A percentile compares a stretch with the other conserved stretches of the same genome.
Evolutionary conservation across 1,140 invertebrate species (phyloP).

Genomic region (Pseudomyrmex cubaensis): DNA sequence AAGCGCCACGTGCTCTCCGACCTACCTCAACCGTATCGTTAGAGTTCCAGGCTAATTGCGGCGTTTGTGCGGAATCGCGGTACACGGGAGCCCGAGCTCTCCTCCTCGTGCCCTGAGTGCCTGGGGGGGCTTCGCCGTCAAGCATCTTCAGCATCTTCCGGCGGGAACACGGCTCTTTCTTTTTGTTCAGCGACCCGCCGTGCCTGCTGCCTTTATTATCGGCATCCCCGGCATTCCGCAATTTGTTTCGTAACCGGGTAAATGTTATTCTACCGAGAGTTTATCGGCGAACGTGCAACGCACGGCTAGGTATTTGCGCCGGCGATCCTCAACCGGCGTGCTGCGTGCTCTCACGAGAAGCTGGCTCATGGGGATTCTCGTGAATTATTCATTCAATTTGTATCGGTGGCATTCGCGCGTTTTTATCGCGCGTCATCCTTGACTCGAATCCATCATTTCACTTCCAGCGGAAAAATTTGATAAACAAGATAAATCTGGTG

Average conservation of each 20-base stretch:
- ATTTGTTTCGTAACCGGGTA: conserved; percentile 58
- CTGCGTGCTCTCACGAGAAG: background rate
- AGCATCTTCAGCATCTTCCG: conserved; percentile 35
- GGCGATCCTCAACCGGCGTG: conserved; percentile 21
- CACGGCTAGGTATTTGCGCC: conserved; percentile 46
- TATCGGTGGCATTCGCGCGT: conserved; percentile 29
- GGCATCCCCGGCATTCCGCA: conserved; percentile 50
- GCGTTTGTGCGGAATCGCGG: conserved; percentile 47
- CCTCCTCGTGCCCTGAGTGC: conserved; percentile 2
- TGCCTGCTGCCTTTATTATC: conserved; percentile 52
- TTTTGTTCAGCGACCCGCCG: conserved; percentile 37
- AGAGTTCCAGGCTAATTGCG: conserved; percentile 65
- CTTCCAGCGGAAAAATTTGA: background rate
- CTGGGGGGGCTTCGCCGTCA: conserved; percentile 1
- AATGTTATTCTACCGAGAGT: conserved; percentile 50
- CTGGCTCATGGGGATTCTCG: conserved; percentile 17
- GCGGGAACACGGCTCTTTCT: background rate
- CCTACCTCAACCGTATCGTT: conserved; percentile 62
- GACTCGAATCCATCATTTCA: conserved; percentile 33
- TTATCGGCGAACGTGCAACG: conserved; percentile 45
- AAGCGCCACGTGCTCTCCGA: conserved; percentile 58
- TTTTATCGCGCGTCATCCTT: conserved; percentile 23
- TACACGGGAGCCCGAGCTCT: conserved; percentile 38
- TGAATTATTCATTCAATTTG: conserved; percentile 61
- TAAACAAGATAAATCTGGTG: background rate